phyloP scores from a whole-genome alignment of 2,888 invertebrate species.

The Mylabris sibirica region DNA sequence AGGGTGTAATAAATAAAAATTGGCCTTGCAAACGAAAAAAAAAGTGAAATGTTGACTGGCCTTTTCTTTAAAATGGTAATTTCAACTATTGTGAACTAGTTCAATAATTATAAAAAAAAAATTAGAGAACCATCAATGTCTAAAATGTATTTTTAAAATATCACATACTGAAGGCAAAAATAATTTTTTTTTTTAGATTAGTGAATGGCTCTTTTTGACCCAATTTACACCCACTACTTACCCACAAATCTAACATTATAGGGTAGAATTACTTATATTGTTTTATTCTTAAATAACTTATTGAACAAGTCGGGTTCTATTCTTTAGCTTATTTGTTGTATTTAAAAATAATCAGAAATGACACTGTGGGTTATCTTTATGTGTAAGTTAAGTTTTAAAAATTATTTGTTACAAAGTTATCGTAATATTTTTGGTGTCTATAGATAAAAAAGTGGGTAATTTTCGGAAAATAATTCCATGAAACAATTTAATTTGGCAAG shows the following conservation, averaged over 20 bases:
- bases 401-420: too few relatives aligned
- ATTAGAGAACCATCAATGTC: slow-evolving; percentile 4
- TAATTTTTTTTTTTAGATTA: slow-evolving; percentile 21
- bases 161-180: not conserved
- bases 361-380: too few relatives aligned
- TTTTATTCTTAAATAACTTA: slow-evolving; percentile 10
- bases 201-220: slow-evolving; percentile 33
- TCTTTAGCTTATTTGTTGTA: not conserved
- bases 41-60: slow-evolving; percentile 17
- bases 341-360: too few relatives aligned
- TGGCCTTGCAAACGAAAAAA: slow-evolving; percentile 31
- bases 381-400: too few relatives aligned
- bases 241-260: slow-evolving; percentile 26
- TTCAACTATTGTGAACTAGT: slow-evolving; percentile 32
- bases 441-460: too few relatives aligned
- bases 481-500: too few relatives aligned
- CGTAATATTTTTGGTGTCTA: too few relatives aligned
- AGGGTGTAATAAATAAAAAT: slow-evolving; percentile 23
- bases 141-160: too few relatives aligned
- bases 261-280: slow-evolving; percentile 26
- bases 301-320: not conserved
- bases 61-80: slow-evolving; percentile 32
- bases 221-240: slow-evolving; percentile 30
- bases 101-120: slow-evolving; percentile 24
- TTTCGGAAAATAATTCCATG: too few relatives aligned